These are phyloP conservation scores for Vandiemenella viatica DNA, from an alignment of 2,888 invertebrate genomes.

Conservation along the genomic window DNA sequence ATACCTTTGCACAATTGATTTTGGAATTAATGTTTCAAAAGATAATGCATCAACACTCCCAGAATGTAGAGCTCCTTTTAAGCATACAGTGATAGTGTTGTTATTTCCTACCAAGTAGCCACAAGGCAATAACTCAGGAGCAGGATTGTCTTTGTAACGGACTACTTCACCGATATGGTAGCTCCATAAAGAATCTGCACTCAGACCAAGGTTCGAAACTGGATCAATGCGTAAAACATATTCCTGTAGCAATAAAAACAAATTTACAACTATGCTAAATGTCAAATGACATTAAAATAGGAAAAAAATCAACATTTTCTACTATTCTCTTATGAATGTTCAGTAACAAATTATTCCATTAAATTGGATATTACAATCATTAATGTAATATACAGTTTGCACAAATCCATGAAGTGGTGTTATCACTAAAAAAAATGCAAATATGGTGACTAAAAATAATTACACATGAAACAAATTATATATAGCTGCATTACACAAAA, in stretches of 20 bases:
- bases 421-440: too few species aligned
- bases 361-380: too few species aligned
- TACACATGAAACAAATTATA: conserved; percentile 4
- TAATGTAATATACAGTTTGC: too few species aligned
- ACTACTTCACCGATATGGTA: conserved; percentile 77
- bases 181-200: conserved; percentile 76
- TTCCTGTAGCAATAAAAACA: conserved; percentile 37
- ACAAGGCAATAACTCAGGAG: conserved; percentile 81
- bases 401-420: too few species aligned
- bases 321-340: too few species aligned
- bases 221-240: conserved; percentile 87
- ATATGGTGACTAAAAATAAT: too few species aligned
- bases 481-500: not conserved
- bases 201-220: conserved; percentile 60
- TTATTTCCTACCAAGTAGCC: conserved; percentile 66
- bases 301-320: too few species aligned
- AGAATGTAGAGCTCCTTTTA: conserved; percentile 55
- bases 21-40: conserved; percentile 90
- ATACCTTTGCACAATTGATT: conserved; percentile 83
- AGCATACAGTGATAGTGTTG: conserved; percentile 31
- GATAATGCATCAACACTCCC: conserved; percentile 84
- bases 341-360: too few species aligned
- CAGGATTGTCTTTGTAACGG: conserved; percentile 26
- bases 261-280: too few species aligned
- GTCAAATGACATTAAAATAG: too few species aligned